A percentile compares a stretch with the other conserved stretches of the same genome.
These are phyloP conservation scores for Poeciliopsis paucimaculata DNA, from an alignment of 2,797 vertebrate species.

Conservation along the genomic window DNA sequence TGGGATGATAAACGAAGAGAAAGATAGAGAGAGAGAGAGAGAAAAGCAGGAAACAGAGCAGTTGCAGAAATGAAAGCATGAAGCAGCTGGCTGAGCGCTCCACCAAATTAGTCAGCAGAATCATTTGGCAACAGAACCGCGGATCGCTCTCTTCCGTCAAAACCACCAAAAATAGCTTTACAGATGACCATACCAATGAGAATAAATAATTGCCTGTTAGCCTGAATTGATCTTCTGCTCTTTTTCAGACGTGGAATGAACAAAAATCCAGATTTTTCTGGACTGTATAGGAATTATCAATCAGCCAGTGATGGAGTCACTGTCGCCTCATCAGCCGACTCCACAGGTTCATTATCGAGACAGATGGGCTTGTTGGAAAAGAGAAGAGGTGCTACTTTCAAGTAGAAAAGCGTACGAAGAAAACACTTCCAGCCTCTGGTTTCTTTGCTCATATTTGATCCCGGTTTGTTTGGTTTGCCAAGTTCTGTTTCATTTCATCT, in stretches of 20 bases:
- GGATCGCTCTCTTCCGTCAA: conserved; percentile 40
- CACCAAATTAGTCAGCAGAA: conserved; percentile 54
- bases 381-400: conserved; percentile 32
- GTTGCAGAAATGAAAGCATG: conserved; percentile 12
- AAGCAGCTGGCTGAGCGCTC: conserved; percentile 56
- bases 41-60: background rate
- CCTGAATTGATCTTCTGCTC: background rate
- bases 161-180: conserved; percentile 42
- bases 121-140: conserved; percentile 43
- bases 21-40: background rate
- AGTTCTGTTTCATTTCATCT: conserved; percentile 1
- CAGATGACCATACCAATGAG: conserved; percentile 34
- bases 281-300: background rate
- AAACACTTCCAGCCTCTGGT: conserved; percentile 13
- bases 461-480: background rate
- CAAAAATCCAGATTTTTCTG: background rate
- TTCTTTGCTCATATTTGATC: background rate
- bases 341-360: conserved; percentile 69
- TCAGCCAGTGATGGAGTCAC: conserved; percentile 61
- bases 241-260: background rate
- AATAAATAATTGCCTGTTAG: conserved; percentile 15
- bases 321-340: conserved; percentile 66
- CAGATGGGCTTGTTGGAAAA: conserved; percentile 62
- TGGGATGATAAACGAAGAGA: background rate
- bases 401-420: conserved; percentile 18